phyloP scores from a whole-genome alignment of 2,113 vertebrate species.

The Onychostoma macrolepis region DNA sequence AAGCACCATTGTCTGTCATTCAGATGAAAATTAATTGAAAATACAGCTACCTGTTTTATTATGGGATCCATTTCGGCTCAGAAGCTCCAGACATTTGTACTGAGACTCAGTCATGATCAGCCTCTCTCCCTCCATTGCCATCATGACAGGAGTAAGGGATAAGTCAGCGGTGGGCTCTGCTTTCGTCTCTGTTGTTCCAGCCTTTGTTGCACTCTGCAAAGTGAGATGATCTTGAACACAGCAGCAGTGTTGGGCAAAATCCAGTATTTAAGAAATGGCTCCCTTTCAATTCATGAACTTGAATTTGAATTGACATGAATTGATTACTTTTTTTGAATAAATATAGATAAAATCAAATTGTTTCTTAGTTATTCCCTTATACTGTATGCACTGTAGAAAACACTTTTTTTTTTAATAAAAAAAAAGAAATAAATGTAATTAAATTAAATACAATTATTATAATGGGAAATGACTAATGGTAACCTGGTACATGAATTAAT shows the following conservation, averaged over 20 bases:
- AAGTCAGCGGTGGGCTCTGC: constrained; percentile 53
- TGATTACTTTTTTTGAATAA: not conserved
- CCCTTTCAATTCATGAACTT: not conserved
- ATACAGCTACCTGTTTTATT: constrained; percentile 73
- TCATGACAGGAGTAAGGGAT: constrained; percentile 61
- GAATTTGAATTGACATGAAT: not conserved
- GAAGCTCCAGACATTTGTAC: constrained; percentile 69
- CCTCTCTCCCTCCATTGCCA: constrained; percentile 53
- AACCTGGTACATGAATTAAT: too few species aligned
- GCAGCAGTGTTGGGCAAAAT: not conserved
- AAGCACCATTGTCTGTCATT: constrained; percentile 35
- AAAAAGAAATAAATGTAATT: too few species aligned
- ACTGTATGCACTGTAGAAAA: too few species aligned
- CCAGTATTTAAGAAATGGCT: not conserved
- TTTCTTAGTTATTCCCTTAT: too few species aligned
- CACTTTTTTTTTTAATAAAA: too few species aligned
- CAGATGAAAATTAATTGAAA: constrained; percentile 5
- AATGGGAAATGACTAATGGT: too few species aligned
- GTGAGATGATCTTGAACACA: constrained; percentile 33
- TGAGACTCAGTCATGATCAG: constrained; percentile 64
- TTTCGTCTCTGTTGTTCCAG: constrained; percentile 57
- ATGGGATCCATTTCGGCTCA: constrained; percentile 60
- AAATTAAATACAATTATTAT: too few species aligned
- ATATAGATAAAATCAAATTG: too few species aligned
- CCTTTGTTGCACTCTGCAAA: constrained; percentile 65